Base-by-base conservation (phyloP, 2,888 invertebrate species). In the Panopea generosa region DNA sequence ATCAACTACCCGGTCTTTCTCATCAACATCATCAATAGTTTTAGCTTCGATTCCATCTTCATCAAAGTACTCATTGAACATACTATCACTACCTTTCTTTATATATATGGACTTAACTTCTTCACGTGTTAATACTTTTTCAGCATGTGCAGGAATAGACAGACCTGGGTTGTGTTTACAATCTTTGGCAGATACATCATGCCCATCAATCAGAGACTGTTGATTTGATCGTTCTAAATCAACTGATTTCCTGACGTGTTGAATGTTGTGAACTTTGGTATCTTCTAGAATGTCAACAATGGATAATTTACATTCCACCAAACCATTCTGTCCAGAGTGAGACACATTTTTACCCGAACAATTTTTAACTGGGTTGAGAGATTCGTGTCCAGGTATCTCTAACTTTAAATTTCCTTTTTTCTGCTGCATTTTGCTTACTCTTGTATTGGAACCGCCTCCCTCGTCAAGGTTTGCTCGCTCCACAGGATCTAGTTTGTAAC, bases 21-120 rank as follows among this genome's bases (percentile, higher is more conserved):
- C 83, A 27, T 83, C 83, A 11, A 89, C 56, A 59, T 89, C 87
- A 80, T 89, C 89, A 38, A 87, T 88, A 0, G 88, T 88, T 76
- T 87, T 87, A 2, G 84, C 80, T 76, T 87, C 85, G 9, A 84
- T 79, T 16, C 75, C 83, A 11, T 33, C 33, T 18, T 83, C 87
- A 53, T 85, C 86, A 82, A 89, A 90, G 60, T 90, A 90, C 76
- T 91, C 89, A 75, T 90, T 88, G 78, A 90, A 90, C 82, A 90
- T 88, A 59, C 89, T 90, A 60, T 80, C 77, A 70, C 86, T 87
- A 18, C 88, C 88, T 50, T 86, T 87, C 47, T 84, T 84, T 6
- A 86, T 71, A 52, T 82, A 88, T 59, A 75, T 68, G n/a, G 81
- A 62, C 50, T 80, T 75, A 2, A 86, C 80, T 56, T 86, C 84